These are phyloP conservation scores for Morbakka virulenta DNA, from an alignment of 30 jellyfish, hydroid and myxozoan genomes.

Conservation along the genomic window DNA sequence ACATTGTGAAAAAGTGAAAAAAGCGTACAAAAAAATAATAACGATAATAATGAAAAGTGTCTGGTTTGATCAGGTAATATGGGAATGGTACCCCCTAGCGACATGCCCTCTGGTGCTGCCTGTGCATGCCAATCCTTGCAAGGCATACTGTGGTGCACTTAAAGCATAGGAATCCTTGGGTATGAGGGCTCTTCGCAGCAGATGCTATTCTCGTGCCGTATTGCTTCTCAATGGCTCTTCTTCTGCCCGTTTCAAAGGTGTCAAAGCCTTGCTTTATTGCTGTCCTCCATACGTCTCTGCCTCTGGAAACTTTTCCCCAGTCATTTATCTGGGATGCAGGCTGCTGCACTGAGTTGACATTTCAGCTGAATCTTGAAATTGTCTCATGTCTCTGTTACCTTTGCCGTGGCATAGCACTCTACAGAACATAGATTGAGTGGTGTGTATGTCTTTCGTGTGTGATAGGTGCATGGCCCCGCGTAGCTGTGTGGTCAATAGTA, in stretches of 20 bases:
- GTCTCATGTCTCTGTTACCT: too few relatives aligned
- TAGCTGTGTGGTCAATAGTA: neutral
- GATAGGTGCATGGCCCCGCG: neutral
- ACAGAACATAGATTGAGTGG: neutral
- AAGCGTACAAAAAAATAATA: too few relatives aligned
- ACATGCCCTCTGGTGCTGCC: neutral
- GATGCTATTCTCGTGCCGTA: neutral
- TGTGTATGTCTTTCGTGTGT: neutral
- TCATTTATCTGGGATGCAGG: too few relatives aligned
- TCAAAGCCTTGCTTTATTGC: neutral
- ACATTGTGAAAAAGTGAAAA: too few relatives aligned
- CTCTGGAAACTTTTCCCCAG: too few relatives aligned
- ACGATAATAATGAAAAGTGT: too few relatives aligned
- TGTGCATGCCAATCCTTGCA: neutral
- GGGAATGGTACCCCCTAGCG: neutral
- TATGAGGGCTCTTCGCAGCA: neutral
- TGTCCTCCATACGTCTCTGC: too few relatives aligned
- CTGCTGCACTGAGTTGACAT: too few relatives aligned
- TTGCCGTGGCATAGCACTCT: too few relatives aligned
- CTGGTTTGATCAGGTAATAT: too few relatives aligned
- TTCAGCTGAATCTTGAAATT: too few relatives aligned
- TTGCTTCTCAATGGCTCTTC: neutral
- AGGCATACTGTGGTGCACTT: neutral
- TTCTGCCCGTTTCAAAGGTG: neutral
- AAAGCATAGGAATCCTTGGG: neutral